Evolutionary conservation across 2,113 vertebrate species (phyloP).

Genomic region (Donacobius atricapilla): DNA sequence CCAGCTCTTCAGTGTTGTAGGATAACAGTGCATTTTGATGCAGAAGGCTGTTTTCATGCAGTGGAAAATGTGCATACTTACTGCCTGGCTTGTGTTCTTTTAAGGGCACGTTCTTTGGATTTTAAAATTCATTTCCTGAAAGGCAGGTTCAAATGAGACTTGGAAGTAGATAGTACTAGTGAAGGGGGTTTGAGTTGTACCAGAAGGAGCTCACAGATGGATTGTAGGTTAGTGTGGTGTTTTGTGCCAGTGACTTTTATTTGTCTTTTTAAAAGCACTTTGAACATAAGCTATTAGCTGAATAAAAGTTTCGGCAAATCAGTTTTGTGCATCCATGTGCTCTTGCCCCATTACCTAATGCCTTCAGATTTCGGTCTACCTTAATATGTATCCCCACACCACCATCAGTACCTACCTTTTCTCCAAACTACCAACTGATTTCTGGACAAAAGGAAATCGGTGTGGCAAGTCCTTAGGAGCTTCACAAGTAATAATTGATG

Average conservation of each 20-base stretch:
- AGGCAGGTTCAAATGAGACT: neutral
- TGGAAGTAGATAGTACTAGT: neutral
- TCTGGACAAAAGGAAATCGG: neutral
- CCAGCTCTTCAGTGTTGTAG: neutral
- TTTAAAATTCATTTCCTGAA: conserved; percentile 16
- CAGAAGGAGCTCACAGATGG: neutral
- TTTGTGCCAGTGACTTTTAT: neutral
- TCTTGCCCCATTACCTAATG: neutral
- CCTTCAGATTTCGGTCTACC: neutral
- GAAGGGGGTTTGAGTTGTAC: neutral
- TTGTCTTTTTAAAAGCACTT: neutral
- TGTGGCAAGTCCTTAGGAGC: neutral
- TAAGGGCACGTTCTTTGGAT: neutral
- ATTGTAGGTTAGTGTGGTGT: neutral
- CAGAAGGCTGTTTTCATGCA: neutral
- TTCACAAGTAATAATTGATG: neutral
- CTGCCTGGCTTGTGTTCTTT: neutral
- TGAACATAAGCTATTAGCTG: neutral
- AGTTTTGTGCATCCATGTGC: neutral
- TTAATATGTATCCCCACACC: neutral
- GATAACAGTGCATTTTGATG: neutral
- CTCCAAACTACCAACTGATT: neutral
- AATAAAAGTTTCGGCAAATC: neutral
- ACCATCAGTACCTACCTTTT: neutral
- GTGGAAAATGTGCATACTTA: neutral